Percentiles rank a stretch among this genome's conserved stretches.
These are phyloP conservation scores for Leguminivora glycinivorella DNA, from an alignment of 1,140 invertebrate species.

Conservation along the genomic window DNA sequence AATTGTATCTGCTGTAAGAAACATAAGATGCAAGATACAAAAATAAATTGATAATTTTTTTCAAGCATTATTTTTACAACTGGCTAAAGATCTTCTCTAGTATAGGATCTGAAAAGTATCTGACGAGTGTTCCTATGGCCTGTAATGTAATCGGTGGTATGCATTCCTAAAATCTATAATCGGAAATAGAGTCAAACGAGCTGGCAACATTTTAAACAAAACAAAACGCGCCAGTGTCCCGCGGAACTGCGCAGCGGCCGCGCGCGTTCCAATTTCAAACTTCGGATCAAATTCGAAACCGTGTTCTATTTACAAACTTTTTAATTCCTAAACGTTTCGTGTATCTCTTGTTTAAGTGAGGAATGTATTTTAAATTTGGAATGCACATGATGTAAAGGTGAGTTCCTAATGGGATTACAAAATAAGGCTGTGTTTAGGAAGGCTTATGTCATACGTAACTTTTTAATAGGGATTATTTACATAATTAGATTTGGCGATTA, in stretches of 20 bases:
- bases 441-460: neutral
- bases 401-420: neutral
- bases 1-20: too few species aligned
- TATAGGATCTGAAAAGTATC: too few species aligned
- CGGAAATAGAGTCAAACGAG: neutral
- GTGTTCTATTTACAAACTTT: neutral
- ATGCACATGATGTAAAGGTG: conserved; percentile 8
- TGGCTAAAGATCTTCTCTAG: too few species aligned
- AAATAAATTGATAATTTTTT: too few species aligned
- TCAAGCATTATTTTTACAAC: too few species aligned
- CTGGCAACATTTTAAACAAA: conserved; percentile 19
- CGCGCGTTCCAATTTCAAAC: conserved; percentile 37
- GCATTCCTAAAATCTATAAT: neutral
- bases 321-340: neutral
- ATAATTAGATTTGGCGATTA: neutral
- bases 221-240: conserved; percentile 51
- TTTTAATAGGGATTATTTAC: conserved; percentile 5
- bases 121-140: too few species aligned
- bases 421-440: neutral
- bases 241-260: conserved; percentile 50
- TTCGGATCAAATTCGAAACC: conserved; percentile 3
- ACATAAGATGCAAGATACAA: too few species aligned
- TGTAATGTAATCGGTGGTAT: too few species aligned
- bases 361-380: neutral
- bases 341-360: neutral